Base-by-base conservation (phyloP, 2,113 vertebrate genomes). In the Ciconia maguari region DNA sequence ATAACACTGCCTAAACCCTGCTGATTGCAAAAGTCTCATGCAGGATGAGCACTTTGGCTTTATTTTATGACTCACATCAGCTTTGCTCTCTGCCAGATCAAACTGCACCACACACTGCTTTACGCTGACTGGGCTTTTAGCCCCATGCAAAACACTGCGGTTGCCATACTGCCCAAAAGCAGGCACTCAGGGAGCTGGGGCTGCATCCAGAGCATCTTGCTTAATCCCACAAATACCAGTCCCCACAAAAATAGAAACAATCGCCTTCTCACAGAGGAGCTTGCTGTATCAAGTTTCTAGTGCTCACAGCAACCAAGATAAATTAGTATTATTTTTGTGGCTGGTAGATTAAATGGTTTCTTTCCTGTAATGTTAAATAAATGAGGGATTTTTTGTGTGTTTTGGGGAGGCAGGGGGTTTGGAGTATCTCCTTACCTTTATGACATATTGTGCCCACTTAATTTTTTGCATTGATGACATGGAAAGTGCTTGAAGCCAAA, bases 241-340 rank as follows among this genome's bases (percentile, higher is more conserved):
- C 42, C 36, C 41, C 44, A 19, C 57, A 61, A 87, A 96, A 96
- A 96, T 90, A 96, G 96, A 96, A 97, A 91, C 96, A 85, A 96
- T 87, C 9, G 32, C 74, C 66, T 69, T 79, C 89, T 75, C 52
- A 75, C n/a, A 52, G 78, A 75, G 44, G 24, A 95, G 38, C 41
- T 87, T 62, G 38, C 74, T 76, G n/a, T 94, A 94, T 96, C 89
- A 60, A 82, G 93, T 96, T 96, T 88, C 94, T 68, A 79, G 49
- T 0, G 13, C 78, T 69, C 66, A 14, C 74, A 91, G 89, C 61
- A 84, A 79, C 81, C 16, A 69, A 76, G 49, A 89, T 65, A 94
- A 87, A 85, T 62, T 25, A 87, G 57, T 27, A 44, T 87, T 95
- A 48, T 76, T 70, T 72, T 55, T 76, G 57, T 48, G 27, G 44